Evolutionary conservation across 1,140 invertebrate species (phyloP).

Genomic region (Steinernema feltiae): DNA sequence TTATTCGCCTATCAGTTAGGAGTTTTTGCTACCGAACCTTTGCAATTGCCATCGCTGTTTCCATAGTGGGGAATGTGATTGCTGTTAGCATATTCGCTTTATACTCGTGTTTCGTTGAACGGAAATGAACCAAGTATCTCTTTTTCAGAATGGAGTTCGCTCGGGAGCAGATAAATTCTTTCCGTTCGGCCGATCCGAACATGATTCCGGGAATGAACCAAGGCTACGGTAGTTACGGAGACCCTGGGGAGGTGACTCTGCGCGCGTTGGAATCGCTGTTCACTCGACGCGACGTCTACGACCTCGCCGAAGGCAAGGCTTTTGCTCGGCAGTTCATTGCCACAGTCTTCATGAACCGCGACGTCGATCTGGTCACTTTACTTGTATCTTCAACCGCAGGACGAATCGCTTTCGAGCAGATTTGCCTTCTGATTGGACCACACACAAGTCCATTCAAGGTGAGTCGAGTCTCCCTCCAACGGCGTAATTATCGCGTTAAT

Average conservation of each 20-base stretch:
- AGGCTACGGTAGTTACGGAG: background rate
- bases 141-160: background rate
- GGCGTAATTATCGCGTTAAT: background rate
- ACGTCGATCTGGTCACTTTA: background rate
- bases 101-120: no score
- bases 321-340: background rate
- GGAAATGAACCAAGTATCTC: no score
- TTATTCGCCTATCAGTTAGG: no score
- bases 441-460: background rate
- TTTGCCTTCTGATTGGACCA: background rate
- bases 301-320: background rate
- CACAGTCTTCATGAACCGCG: background rate
- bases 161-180: background rate
- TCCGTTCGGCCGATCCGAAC: no score
- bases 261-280: background rate
- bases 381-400: background rate
- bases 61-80: no score
- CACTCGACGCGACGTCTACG: background rate
- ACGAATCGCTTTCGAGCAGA: background rate
- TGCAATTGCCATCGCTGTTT: no score
- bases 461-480: background rate
- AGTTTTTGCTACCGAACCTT: no score
- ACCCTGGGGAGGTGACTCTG: background rate
- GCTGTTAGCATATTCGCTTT: no score
- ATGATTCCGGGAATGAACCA: background rate